phyloP scores from a whole-genome alignment of 2,113 vertebrate genomes.

The Emydocephalus ijimae region DNA sequence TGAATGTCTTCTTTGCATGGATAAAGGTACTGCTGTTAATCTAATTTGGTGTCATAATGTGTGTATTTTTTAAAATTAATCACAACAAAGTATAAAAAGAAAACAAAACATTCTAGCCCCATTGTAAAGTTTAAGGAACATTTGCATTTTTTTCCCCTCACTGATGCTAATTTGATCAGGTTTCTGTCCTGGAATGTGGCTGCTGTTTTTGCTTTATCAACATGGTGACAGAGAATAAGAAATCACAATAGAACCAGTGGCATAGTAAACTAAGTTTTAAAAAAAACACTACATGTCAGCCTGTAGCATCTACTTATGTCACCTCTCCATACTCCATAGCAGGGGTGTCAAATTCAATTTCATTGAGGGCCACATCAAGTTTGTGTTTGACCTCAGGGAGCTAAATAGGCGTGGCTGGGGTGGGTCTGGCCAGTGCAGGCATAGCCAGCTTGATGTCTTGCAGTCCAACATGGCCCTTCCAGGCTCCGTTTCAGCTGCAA shows the following conservation, averaged over 20 bases:
- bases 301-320: background rate
- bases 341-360: too few species aligned
- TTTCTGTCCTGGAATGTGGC: background rate
- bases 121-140: conserved; percentile 2
- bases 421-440: too few species aligned
- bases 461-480: too few species aligned
- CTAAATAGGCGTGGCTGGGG: too few species aligned
- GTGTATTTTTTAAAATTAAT: background rate
- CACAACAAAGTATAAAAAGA: background rate
- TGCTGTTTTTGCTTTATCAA: background rate
- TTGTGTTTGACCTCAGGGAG: too few species aligned
- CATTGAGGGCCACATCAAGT: too few species aligned
- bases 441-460: too few species aligned
- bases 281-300: background rate
- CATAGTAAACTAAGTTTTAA: background rate
- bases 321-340: background rate
- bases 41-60: background rate
- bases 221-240: background rate
- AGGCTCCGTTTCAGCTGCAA: too few species aligned
- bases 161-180: background rate
- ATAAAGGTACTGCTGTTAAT: conserved; percentile 56
- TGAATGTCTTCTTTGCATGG: conserved; percentile 68
- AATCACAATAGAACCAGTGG: background rate
- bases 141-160: background rate
- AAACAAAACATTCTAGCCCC: conserved; percentile 8